A percentile compares a stretch with the other conserved stretches of the same genome.
Evolutionary conservation across 2,888 invertebrate genomes (phyloP).

Genomic region (Myathropa florea): DNA sequence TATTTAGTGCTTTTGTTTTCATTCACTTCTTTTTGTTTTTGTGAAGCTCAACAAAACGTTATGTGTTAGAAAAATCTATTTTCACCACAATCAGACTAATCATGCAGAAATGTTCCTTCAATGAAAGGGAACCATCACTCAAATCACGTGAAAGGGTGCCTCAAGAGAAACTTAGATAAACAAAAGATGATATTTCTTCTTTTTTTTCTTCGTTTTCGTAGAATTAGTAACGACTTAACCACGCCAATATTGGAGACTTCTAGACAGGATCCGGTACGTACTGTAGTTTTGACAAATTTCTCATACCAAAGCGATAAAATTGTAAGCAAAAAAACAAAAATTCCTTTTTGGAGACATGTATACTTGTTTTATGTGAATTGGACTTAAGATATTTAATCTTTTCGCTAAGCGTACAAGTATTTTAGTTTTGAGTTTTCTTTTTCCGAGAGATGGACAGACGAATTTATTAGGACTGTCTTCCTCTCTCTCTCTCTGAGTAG

Average conservation of each 20-base stretch:
- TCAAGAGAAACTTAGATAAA: conserved; percentile 29
- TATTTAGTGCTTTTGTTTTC: neutral
- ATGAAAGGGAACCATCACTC: conserved; percentile 37
- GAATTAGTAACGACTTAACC: conserved; percentile 47
- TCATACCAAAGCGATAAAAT: neutral
- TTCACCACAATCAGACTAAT: conserved; percentile 12
- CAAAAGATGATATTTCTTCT: conserved; percentile 3
- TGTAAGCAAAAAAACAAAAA: neutral
- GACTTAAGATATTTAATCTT: conserved; percentile 13
- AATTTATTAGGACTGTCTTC: neutral
- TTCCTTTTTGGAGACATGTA: conserved; percentile 8
- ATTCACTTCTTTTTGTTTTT: neutral
- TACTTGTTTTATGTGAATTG: conserved; percentile 30
- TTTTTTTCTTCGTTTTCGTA: conserved; percentile 30
- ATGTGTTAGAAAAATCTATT: conserved; percentile 7
- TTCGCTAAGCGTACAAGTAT: neutral
- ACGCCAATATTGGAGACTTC: conserved; percentile 38
- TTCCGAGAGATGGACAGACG: neutral
- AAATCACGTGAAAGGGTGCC: conserved; percentile 37
- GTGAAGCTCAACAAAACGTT: conserved; percentile 26
- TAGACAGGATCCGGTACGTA: conserved; percentile 41
- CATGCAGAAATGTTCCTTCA: neutral
- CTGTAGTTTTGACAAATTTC: conserved; percentile 30
- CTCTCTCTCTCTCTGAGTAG: neutral
- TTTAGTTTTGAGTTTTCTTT: neutral